Percentiles rank a stretch among this genome's conserved stretches.
Conservation (phyloP, 2,797 vertebrate species). For the Clarias laeviceps region DNA sequence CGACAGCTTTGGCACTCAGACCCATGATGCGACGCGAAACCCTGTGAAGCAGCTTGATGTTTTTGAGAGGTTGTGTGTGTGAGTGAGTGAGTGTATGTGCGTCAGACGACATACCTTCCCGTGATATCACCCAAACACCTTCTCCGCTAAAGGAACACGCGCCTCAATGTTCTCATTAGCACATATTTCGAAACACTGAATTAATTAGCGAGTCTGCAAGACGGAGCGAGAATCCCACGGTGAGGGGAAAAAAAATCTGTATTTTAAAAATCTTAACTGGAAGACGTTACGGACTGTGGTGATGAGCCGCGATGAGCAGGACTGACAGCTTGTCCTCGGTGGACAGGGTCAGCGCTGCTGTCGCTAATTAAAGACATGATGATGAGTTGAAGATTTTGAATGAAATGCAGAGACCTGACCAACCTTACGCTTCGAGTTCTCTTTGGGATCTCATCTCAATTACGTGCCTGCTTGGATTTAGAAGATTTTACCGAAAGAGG, state of each 20-base stretch:
- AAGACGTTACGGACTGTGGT: not conserved
- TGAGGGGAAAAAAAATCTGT: not conserved
- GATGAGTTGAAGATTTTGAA: not conserved
- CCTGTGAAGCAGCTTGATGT: not conserved
- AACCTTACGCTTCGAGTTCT: not conserved
- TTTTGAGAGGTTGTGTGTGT: not conserved
- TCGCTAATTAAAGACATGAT: constrained; percentile 18
- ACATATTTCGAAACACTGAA: not conserved
- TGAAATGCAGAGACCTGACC: not conserved
- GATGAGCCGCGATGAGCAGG: not conserved
- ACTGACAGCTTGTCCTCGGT: not conserved
- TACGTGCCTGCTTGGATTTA: not conserved
- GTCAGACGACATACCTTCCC: not conserved
- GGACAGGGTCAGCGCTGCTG: not conserved
- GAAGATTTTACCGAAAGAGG: not conserved
- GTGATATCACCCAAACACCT: not conserved
- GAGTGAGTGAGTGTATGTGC: not conserved
- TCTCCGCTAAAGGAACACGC: not conserved
- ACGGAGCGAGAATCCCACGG: not conserved
- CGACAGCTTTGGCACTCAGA: not conserved
- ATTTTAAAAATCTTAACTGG: not conserved
- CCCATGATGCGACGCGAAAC: not conserved
- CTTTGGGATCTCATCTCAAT: not conserved
- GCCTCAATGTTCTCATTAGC: not conserved
- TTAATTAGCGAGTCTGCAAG: constrained; percentile 1